Base-by-base conservation (phyloP, 2,888 invertebrate genomes). In the Harpagoxenus sublaevis region DNA sequence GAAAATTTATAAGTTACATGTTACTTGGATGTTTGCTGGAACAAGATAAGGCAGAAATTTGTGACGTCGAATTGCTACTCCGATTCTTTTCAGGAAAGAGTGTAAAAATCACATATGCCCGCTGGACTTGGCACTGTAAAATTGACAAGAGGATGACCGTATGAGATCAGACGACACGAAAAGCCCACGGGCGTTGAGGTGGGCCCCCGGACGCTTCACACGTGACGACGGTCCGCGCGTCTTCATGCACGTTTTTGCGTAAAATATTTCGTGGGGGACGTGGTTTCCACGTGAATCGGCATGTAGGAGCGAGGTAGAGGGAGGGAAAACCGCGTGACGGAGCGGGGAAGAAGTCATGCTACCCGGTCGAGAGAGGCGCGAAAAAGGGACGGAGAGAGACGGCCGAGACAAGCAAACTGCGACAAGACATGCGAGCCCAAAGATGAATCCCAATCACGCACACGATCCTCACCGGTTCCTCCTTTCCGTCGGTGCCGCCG, bases 361-460 rank as follows among this genome's bases (percentile, higher is more conserved):
- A 90, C 91, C 91, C 88, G 90, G 89, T 86, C 89, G 87, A 92
- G 92, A 79, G 87, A 92, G 92, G 92, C 92, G 93, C 90, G 93
- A 93, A 92, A 89, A 91, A 89, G 89, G 87, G 90, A 90, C 83
- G 89, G 84, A 89, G 87, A 89, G 87, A 18, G 91, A 89, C 88
- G 86, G 88, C 23, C 23, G 79, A 15, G 87, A 86, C 87, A 9
- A 81, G 90, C 89, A 93, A 94, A 94, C 91, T 93, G 93, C 92
- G 93, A 94, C 94, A 93, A 88, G 93, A 94, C 94, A 94, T 93
- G 94, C 94, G 89, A 94, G 84, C 89, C 86, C 89, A 87, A 91
- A 92, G 91, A 94, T 94, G 93, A 94, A 94, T 93, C 93, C 88
- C 89, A 93, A 94, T 93, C 94, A 94, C 94, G 94, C 94, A 94